Percentiles rank a stretch among this genome's conserved stretches.
phyloP scores from a whole-genome alignment of 2,888 invertebrate species.

The Theodoxus fluviatilis region DNA sequence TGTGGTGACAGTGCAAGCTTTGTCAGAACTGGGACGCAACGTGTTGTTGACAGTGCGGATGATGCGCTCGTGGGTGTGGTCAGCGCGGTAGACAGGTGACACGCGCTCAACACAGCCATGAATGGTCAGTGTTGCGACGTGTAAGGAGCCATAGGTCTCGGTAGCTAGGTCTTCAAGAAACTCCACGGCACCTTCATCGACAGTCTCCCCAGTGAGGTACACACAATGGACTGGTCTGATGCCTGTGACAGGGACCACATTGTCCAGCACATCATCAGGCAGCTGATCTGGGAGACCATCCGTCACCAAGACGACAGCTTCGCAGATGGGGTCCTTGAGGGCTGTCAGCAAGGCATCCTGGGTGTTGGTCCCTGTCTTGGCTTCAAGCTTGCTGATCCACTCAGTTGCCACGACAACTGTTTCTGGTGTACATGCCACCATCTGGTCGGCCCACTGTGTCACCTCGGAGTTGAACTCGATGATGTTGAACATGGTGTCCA shows the following conservation, averaged over 20 bases:
- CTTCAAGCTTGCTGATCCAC: slow-evolving; percentile 58
- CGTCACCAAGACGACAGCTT: slow-evolving; percentile 62
- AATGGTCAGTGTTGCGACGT: slow-evolving; percentile 53
- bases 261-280: slow-evolving; percentile 59
- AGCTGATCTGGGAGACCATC: slow-evolving; percentile 63
- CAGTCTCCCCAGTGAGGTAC: slow-evolving; percentile 53
- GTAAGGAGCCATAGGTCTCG: slow-evolving; percentile 63
- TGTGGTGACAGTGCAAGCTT: slow-evolving; percentile 52
- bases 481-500: slow-evolving; percentile 57
- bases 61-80: slow-evolving; percentile 50
- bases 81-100: slow-evolving; percentile 57
- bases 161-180: slow-evolving; percentile 61
- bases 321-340: slow-evolving; percentile 53
- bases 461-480: slow-evolving; percentile 64
- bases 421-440: slow-evolving; percentile 62
- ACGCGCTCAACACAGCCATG: slow-evolving; percentile 60
- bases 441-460: slow-evolving; percentile 63
- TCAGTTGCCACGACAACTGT: slow-evolving; percentile 60
- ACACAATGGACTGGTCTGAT: slow-evolving; percentile 61
- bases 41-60: slow-evolving; percentile 55
- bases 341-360: slow-evolving; percentile 61
- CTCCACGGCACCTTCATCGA: slow-evolving; percentile 53
- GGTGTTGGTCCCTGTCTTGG: slow-evolving; percentile 65
- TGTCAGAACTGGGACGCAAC: slow-evolving; percentile 43
- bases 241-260: slow-evolving; percentile 46